Percentiles rank a stretch among this genome's conserved stretches.
Evolutionary conservation across 2,888 invertebrate genomes (phyloP).

Genomic region (Antitype chi): DNA sequence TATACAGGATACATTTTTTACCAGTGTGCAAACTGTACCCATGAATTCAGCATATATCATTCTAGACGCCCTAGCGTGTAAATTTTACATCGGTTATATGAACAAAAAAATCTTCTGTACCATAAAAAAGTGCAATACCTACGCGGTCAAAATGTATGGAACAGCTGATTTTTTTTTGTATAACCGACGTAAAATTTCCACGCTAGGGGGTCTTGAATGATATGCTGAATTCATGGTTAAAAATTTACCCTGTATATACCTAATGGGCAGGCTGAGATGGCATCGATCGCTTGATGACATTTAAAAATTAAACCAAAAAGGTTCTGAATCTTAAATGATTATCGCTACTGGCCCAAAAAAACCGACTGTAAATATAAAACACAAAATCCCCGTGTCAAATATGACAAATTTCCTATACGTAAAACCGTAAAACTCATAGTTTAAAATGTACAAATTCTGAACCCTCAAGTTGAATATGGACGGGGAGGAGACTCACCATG

Average conservation of each 20-base stretch:
- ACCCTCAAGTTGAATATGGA: constrained; percentile 67
- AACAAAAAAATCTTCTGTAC: too few species aligned
- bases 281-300: neutral
- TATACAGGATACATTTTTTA: neutral
- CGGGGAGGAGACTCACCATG: constrained; percentile 62
- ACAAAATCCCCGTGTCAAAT: constrained; percentile 41
- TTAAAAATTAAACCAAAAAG: neutral
- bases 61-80: too few species aligned
- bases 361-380: constrained; percentile 40
- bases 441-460: constrained; percentile 61
- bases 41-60: too few species aligned
- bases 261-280: neutral
- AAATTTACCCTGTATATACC: too few species aligned
- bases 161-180: too few species aligned
- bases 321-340: neutral
- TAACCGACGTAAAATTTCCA: too few species aligned
- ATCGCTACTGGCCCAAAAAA: constrained; percentile 35
- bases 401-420: constrained; percentile 48
- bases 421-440: constrained; percentile 21
- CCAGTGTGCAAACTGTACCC: too few species aligned
- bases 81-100: too few species aligned
- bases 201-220: too few species aligned
- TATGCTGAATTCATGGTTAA: too few species aligned
- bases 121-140: too few species aligned
- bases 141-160: too few species aligned